Evolutionary conservation across 2,888 invertebrate species (phyloP).

Genomic region (Aphodius granarius): DNA sequence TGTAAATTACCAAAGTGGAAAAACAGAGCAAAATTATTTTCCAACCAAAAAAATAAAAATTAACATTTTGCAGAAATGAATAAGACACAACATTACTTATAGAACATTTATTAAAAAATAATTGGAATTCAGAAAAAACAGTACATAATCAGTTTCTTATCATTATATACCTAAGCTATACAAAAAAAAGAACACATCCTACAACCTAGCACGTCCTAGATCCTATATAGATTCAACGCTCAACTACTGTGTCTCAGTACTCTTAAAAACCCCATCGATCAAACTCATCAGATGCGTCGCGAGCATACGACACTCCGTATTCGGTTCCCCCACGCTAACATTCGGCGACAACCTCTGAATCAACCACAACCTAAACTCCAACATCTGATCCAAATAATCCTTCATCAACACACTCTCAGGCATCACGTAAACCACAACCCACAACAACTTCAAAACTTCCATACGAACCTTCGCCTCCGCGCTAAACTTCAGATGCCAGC

Average conservation of each 20-base stretch:
- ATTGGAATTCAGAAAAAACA: no score
- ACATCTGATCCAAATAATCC: conserved; percentile 64
- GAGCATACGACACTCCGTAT: conserved; percentile 65
- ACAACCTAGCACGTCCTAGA: background rate
- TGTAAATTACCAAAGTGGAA: no score
- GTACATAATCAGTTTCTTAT: no score
- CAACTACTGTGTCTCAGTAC: conserved; percentile 26
- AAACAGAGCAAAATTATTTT: no score
- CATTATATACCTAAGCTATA: no score
- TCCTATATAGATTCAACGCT: background rate
- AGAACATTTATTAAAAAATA: no score
- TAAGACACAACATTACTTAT: no score
- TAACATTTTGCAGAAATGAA: no score
- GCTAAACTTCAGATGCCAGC: conserved; percentile 67
- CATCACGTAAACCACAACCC: conserved; percentile 64
- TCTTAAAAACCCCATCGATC: conserved; percentile 56
- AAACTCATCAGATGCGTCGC: conserved; percentile 64
- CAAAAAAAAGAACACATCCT: background rate
- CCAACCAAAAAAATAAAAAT: no score
- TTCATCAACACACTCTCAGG: conserved; percentile 60
- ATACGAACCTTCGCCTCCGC: conserved; percentile 67
- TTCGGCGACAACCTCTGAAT: conserved; percentile 60
- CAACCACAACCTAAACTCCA: conserved; percentile 71
- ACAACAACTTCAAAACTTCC: conserved; percentile 68
- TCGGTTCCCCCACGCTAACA: conserved; percentile 64